Conservation (phyloP, 2,797 vertebrate species). For the Chloroceryle inda region DNA sequence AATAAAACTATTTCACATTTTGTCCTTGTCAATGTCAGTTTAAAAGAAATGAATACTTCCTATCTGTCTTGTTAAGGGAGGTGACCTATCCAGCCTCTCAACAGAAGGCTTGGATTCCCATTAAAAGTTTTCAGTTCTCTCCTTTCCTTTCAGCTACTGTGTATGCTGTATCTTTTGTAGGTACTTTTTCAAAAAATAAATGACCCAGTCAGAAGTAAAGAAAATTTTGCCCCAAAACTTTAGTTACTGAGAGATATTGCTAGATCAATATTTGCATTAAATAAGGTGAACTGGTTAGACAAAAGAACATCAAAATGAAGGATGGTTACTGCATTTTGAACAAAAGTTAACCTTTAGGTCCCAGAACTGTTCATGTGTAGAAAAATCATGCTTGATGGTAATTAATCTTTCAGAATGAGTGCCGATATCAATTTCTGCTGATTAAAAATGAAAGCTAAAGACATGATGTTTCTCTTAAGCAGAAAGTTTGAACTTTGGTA, state of each 20-base stretch:
- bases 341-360: neutral
- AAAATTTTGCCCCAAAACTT: slow-evolving; percentile 47
- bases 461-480: neutral
- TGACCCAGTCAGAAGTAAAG: slow-evolving; percentile 35
- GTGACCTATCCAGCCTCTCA: slow-evolving; percentile 68
- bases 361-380: neutral
- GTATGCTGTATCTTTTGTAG: slow-evolving; percentile 54
- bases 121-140: slow-evolving; percentile 72
- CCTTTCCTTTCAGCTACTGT: slow-evolving; percentile 48
- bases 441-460: neutral
- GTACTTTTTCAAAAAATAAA: slow-evolving; percentile 49
- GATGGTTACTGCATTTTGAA: neutral
- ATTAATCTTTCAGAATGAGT: neutral
- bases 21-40: slow-evolving; percentile 66
- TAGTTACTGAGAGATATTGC: neutral
- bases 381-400: neutral
- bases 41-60: slow-evolving; percentile 70
- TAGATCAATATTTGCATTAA: slow-evolving; percentile 61
- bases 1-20: slow-evolving; percentile 65
- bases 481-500: neutral
- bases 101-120: slow-evolving; percentile 66
- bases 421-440: neutral
- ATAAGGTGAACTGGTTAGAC: neutral
- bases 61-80: slow-evolving; percentile 68
- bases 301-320: neutral